phyloP scores from a whole-genome alignment of 2,888 invertebrate genomes.

The Mimumesa dahlbomi region DNA sequence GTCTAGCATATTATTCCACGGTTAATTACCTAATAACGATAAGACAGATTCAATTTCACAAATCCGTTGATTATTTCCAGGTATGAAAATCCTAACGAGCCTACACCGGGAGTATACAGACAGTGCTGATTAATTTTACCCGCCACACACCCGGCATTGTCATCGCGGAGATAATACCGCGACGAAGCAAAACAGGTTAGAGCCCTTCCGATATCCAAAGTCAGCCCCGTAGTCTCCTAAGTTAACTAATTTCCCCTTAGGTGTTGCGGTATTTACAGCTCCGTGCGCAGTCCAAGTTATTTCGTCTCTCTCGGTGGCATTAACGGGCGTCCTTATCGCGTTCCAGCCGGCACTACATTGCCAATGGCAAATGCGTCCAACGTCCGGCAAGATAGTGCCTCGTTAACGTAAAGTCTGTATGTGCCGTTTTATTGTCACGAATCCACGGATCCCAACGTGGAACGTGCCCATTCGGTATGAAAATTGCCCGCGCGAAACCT shows the following conservation, averaged over 20 bases:
- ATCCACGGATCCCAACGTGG: not conserved
- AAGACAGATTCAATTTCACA: too few relatives aligned
- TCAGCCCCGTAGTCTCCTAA: slow-evolving; percentile 5
- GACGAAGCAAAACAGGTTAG: slow-evolving; percentile 8
- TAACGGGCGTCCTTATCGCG: slow-evolving; percentile 27
- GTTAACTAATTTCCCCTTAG: slow-evolving; percentile 52
- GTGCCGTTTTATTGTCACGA: not conserved
- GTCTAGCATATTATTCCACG: too few relatives aligned
- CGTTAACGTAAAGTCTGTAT: not conserved
- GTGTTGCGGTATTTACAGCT: slow-evolving; percentile 41
- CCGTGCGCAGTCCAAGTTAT: slow-evolving; percentile 24
- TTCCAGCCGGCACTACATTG: slow-evolving; percentile 17
- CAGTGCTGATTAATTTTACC: slow-evolving; percentile 18
- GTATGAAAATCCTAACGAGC: too few relatives aligned
- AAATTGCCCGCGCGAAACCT: not conserved
- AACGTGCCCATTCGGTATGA: not conserved
- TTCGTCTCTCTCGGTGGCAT: slow-evolving; percentile 23
- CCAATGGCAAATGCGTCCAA: slow-evolving; percentile 15
- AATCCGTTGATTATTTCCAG: too few relatives aligned
- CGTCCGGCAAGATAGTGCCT: slow-evolving; percentile 2
- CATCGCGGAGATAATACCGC: slow-evolving; percentile 14
- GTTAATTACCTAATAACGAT: too few relatives aligned
- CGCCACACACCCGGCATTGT: slow-evolving; percentile 1
- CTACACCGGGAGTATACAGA: too few relatives aligned
- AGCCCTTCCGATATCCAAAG: slow-evolving; percentile 19